Evolutionary conservation across 2,797 vertebrate species (phyloP).

Genomic region (Cetoscarus ocellatus): DNA sequence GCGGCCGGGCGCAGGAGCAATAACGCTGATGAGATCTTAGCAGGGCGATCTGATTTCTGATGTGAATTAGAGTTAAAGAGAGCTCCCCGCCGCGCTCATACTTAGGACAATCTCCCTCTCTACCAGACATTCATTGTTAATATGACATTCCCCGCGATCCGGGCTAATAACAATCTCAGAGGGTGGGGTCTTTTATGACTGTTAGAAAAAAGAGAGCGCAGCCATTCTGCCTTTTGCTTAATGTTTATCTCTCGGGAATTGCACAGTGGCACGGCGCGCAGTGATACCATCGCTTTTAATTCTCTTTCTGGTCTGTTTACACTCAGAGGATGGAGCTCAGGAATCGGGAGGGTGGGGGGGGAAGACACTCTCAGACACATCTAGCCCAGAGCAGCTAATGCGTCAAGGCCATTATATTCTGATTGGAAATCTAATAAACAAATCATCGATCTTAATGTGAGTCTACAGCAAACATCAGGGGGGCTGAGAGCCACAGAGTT

Average conservation of each 20-base stretch:
- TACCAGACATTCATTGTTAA: conserved; percentile 87
- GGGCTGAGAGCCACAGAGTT: conserved; percentile 33
- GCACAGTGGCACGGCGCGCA: conserved; percentile 75
- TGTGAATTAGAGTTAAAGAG: conserved; percentile 89
- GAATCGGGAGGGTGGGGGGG: conserved; percentile 29
- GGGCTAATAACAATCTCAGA: conserved; percentile 86
- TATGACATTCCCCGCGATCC: conserved; percentile 83
- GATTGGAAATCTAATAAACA: conserved; percentile 78
- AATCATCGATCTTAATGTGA: conserved; percentile 74
- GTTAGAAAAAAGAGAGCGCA: conserved; percentile 54
- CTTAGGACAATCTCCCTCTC: conserved; percentile 89
- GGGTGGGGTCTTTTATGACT: conserved; percentile 84
- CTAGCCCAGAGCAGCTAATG: conserved; percentile 60
- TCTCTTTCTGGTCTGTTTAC: conserved; percentile 84
- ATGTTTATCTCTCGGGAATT: conserved; percentile 87
- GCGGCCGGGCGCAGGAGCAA: conserved; percentile 76
- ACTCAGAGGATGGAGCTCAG: conserved; percentile 69
- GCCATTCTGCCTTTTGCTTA: conserved; percentile 85
- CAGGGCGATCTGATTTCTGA: conserved; percentile 82
- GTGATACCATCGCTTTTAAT: conserved; percentile 76
- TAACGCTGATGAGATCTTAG: conserved; percentile 88
- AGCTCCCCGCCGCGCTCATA: conserved; percentile 80
- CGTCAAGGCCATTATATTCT: conserved; percentile 67
- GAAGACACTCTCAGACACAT: conserved; percentile 54
- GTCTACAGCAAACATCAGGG: conserved; percentile 45